A percentile compares a stretch with the other conserved stretches of the same genome.
These are phyloP conservation scores for Cassiopea xamachana DNA, from an alignment of 30 jellyfish, hydroid and myxozoan genomes.

Conservation along the genomic window DNA sequence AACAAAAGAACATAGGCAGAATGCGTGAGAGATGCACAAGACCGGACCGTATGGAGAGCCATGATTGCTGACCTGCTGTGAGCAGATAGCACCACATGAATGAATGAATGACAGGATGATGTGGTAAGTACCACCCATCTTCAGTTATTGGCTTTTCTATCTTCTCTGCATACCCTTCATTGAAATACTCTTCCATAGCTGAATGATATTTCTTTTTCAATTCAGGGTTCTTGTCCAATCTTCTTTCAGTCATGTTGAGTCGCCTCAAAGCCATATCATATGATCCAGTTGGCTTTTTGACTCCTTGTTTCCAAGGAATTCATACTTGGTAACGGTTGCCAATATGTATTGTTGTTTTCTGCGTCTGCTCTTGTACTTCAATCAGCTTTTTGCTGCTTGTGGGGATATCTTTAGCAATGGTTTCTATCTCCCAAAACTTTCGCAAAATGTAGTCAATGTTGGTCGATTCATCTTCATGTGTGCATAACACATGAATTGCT, in stretches of 20 bases:
- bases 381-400: slow-evolving; percentile 26
- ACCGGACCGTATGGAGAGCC: no score
- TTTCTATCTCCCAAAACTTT: slow-evolving; percentile 48
- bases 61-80: no score
- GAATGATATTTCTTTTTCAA: not conserved
- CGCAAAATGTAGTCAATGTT: slow-evolving; percentile 26
- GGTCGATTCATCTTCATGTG: not conserved
- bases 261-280: slow-evolving; percentile 24
- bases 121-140: slow-evolving; percentile 13
- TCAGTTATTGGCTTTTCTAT: slow-evolving; percentile 1
- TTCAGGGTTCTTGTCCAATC: slow-evolving; percentile 21
- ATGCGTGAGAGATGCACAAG: no score
- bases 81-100: no score
- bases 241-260: slow-evolving; percentile 9
- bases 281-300: slow-evolving; percentile 17
- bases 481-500: slow-evolving; percentile 11
- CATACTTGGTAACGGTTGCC: slow-evolving; percentile 3
- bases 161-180: slow-evolving; percentile 20
- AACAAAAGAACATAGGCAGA: no score
- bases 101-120: not conserved
- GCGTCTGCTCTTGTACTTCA: slow-evolving; percentile 7
- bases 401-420: slow-evolving; percentile 27
- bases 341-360: not conserved
- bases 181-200: slow-evolving; percentile 16
- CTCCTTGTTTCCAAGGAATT: not conserved